Evolutionary conservation across 2,888 invertebrate genomes (phyloP).

Genomic region (Perizoma flavofasciatum): DNA sequence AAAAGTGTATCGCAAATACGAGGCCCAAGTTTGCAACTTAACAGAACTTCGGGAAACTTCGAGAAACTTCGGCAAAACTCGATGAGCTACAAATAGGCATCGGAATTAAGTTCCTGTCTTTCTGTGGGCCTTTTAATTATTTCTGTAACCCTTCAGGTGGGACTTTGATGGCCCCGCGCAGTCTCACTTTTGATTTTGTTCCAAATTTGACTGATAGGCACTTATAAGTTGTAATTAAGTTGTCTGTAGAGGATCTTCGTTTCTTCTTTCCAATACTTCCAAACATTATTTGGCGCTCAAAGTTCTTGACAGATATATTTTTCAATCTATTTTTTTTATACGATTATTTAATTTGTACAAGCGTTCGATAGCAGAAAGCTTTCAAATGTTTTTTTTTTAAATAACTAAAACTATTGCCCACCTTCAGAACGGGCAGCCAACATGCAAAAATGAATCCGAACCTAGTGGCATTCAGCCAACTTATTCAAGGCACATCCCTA

Average conservation of each 20-base stretch:
- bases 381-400: too few relatives aligned
- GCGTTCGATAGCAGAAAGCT: too few relatives aligned
- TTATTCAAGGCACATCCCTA: constrained; percentile 48
- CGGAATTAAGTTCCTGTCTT: constrained; percentile 76
- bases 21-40: constrained; percentile 48
- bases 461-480: constrained; percentile 46
- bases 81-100: constrained; percentile 81
- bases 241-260: constrained; percentile 38
- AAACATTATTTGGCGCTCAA: too few relatives aligned
- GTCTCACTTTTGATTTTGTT: constrained; percentile 56
- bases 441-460: constrained; percentile 26
- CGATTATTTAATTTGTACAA: too few relatives aligned
- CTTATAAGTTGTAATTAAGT: constrained; percentile 58
- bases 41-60: constrained; percentile 47
- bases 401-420: too few relatives aligned
- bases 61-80: constrained; percentile 62
- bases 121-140: constrained; percentile 82
- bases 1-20: constrained; percentile 75
- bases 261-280: constrained; percentile 27
- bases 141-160: constrained; percentile 68
- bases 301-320: too few relatives aligned
- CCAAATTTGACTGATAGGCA: constrained; percentile 56
- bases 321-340: too few relatives aligned
- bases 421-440: constrained; percentile 18
- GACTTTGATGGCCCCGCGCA: constrained; percentile 55